phyloP scores from a whole-genome alignment of 2,797 vertebrate species.

The Phataginus tetradactyla region DNA sequence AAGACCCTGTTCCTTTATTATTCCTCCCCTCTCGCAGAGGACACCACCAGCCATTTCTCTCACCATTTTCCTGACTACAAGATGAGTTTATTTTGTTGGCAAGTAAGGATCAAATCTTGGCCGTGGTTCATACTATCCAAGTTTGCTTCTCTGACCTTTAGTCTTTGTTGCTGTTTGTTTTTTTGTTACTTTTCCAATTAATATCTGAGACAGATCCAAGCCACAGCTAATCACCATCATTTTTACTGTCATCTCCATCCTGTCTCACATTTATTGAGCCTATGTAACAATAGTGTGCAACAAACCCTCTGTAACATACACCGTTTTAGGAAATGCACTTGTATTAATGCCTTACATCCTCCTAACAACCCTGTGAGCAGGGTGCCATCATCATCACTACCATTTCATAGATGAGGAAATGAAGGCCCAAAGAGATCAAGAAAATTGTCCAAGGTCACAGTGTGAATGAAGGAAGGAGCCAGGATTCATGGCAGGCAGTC shows the following conservation, averaged over 20 bases:
- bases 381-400: background rate
- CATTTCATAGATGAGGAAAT: background rate
- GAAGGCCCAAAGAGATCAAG: background rate
- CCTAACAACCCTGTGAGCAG: background rate
- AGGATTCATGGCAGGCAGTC: background rate
- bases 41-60: background rate
- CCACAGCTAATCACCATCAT: background rate
- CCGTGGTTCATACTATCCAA: background rate
- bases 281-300: fast-evolving
- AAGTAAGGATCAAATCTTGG: background rate
- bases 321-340: too few species aligned
- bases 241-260: background rate
- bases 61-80: background rate
- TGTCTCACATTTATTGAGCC: fast-evolving
- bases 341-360: background rate
- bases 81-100: background rate
- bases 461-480: background rate
- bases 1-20: background rate
- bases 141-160: background rate
- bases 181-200: background rate
- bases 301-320: fast-evolving
- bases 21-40: background rate
- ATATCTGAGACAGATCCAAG: background rate
- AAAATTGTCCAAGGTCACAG: background rate
- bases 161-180: background rate